A percentile compares a stretch with the other conserved stretches of the same genome.
Conservation (phyloP, 2,797 vertebrate genomes). For the Lacerta viridis region DNA sequence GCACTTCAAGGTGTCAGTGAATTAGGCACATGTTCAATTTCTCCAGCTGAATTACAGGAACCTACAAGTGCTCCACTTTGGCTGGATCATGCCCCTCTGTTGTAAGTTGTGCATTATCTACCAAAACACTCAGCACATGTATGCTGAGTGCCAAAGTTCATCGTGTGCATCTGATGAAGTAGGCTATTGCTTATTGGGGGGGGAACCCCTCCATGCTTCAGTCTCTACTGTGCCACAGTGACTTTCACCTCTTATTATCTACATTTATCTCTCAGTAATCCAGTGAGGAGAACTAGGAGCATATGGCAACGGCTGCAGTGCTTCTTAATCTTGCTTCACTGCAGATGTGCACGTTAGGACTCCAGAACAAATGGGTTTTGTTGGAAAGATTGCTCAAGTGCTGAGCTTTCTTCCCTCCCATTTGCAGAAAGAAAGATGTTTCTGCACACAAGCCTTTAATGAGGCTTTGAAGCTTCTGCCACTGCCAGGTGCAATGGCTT, state of each 20-base stretch:
- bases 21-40: background rate
- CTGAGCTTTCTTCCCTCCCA: background rate
- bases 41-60: background rate
- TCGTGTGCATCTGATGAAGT: background rate
- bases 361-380: slow-evolving; percentile 55
- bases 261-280: slow-evolving; percentile 39
- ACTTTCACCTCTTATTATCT: slow-evolving; percentile 18
- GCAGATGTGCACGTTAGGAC: slow-evolving; percentile 60
- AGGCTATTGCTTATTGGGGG: background rate
- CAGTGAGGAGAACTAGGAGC: slow-evolving; percentile 36
- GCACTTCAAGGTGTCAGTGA: background rate
- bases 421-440: slow-evolving; percentile 53
- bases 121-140: background rate
- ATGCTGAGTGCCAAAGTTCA: background rate
- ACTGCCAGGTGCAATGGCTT: slow-evolving; percentile 69
- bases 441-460: slow-evolving; percentile 57
- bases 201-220: background rate
- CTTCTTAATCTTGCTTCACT: slow-evolving; percentile 16
- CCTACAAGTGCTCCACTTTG: background rate
- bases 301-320: slow-evolving; percentile 26
- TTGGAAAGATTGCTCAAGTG: slow-evolving; percentile 39
- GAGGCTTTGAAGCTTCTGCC: slow-evolving; percentile 49
- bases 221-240: background rate
- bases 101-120: background rate
- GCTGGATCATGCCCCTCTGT: background rate